Evolutionary conservation across 92 coral and sea anemone species (phyloP).

Genomic region (Nematostella vectensis): DNA sequence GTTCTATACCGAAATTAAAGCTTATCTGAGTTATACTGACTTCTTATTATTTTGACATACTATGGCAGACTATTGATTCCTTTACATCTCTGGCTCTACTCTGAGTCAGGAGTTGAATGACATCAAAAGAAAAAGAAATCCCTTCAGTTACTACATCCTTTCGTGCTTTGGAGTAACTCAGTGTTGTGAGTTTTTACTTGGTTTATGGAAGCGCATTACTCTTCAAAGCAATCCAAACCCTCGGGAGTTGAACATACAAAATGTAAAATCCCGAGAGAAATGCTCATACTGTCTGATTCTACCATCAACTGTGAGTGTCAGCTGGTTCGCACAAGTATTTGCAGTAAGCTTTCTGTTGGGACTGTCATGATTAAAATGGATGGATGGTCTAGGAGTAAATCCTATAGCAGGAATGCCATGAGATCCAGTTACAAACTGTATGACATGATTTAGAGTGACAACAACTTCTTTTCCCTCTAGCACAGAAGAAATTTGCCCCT

Average conservation of each 20-base stretch:
- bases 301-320: conserved; percentile 36
- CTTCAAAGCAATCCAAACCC: conserved; percentile 36
- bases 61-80: too few species aligned
- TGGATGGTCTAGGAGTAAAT: conserved; percentile 19
- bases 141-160: too few species aligned
- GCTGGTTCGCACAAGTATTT: conserved; percentile 36
- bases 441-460: conserved; percentile 15
- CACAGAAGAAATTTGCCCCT: neutral
- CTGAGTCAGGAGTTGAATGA: too few species aligned
- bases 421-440: conserved; percentile 38
- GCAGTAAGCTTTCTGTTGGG: conserved; percentile 20
- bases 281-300: conserved; percentile 18
- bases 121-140: too few species aligned
- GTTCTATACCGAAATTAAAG: too few species aligned
- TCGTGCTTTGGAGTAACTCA: too few species aligned
- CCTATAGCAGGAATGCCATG: conserved; percentile 30
- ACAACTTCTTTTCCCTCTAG: conserved; percentile 27
- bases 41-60: too few species aligned
- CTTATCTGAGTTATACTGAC: too few species aligned
- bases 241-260: conserved; percentile 41
- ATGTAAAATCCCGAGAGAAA: conserved; percentile 34
- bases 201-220: too few species aligned
- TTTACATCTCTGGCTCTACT: too few species aligned
- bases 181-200: too few species aligned
- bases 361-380: neutral